These are phyloP conservation scores for Drosophila takahashii DNA, from an alignment of 1,140 invertebrate species.

Conservation along the genomic window DNA sequence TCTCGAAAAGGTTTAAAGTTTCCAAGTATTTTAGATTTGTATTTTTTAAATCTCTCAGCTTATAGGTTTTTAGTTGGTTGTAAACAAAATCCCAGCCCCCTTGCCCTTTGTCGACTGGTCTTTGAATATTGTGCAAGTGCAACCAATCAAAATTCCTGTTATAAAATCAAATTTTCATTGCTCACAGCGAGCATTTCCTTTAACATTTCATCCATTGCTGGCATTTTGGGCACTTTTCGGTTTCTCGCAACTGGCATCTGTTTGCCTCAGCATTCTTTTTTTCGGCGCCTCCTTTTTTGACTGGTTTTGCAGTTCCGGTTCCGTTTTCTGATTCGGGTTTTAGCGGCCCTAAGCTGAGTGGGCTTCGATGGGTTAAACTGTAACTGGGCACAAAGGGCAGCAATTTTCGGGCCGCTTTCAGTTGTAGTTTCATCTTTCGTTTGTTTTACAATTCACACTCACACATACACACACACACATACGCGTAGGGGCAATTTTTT, in stretches of 20 bases:
- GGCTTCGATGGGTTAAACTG: conserved; percentile 40
- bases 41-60: no score
- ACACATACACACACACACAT: conserved; percentile 17
- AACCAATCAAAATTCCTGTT: conserved; percentile 81
- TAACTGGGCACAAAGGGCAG: conserved; percentile 66
- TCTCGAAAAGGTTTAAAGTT: no score
- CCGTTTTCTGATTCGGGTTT: conserved; percentile 51
- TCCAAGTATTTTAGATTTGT: no score
- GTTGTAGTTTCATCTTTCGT: conserved; percentile 74
- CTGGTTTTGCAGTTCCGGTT: conserved; percentile 36
- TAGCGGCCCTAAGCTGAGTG: conserved; percentile 11
- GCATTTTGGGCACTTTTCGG: conserved; percentile 39
- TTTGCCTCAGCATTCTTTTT: conserved; percentile 5
- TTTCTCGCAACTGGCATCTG: conserved; percentile 9
- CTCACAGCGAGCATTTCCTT: conserved; percentile 66
- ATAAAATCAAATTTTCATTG: conserved; percentile 83
- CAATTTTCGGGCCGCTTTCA: conserved; percentile 60
- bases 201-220: conserved; percentile 57
- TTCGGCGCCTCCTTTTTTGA: conserved; percentile 16
- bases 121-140: conserved; percentile 59
- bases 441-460: conserved; percentile 55
- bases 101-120: background rate
- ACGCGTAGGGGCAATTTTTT: conserved; percentile 34
- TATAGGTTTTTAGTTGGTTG: background rate
- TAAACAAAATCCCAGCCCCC: background rate